Evolutionary conservation across 2,888 invertebrate genomes (phyloP).

Genomic region (Nezara viridula): DNA sequence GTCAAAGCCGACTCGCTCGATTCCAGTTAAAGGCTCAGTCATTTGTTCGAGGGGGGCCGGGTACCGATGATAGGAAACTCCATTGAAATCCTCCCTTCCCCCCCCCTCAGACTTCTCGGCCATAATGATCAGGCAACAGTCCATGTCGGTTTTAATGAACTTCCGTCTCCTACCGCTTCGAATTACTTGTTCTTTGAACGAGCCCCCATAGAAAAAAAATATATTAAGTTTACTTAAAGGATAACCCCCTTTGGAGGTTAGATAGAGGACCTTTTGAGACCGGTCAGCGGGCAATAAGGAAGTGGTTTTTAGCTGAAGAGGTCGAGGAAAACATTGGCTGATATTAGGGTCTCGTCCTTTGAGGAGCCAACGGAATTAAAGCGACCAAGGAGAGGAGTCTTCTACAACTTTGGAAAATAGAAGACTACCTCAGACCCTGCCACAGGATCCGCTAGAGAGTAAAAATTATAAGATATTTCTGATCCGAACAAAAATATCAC

Average conservation of each 20-base stretch:
- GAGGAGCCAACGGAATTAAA: not conserved
- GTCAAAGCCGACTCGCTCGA: not conserved
- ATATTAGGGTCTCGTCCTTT: not conserved
- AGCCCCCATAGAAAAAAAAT: not conserved
- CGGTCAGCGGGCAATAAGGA: not conserved
- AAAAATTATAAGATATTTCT: not conserved
- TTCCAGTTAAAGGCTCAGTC: not conserved
- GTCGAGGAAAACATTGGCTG: conserved; percentile 1
- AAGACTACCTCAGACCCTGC: not conserved
- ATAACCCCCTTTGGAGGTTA: not conserved
- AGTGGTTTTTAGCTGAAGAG: not conserved
- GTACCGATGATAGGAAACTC: not conserved
- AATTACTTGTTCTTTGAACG: not conserved
- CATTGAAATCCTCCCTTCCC: not conserved
- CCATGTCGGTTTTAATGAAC: conserved; percentile 15
- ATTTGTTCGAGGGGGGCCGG: not conserved
- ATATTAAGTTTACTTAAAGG: conserved; percentile 18
- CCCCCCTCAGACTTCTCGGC: not conserved
- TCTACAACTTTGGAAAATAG: not conserved
- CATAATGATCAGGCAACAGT: not conserved
- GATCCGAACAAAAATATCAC: too few relatives aligned
- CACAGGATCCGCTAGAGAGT: not conserved
- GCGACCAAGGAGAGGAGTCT: not conserved
- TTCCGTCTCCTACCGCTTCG: not conserved
- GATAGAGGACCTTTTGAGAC: not conserved